Evolutionary conservation across 1,140 invertebrate genomes (phyloP), one percentile per base, ranked within the genome.

Genomic region (Calliphora vicina): DNA sequence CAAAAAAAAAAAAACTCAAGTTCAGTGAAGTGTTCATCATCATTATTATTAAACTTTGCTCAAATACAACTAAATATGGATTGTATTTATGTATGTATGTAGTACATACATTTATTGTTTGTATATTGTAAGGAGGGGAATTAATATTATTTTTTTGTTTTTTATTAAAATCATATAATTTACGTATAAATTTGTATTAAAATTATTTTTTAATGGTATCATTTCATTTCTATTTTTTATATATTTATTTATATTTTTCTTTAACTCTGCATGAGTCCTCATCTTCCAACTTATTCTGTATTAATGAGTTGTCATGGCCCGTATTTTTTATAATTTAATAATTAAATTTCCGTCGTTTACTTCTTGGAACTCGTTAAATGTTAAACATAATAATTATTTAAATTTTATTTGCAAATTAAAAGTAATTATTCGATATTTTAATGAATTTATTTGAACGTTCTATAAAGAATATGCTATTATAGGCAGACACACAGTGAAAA

Each of bases 401-500:
- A 23, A 23, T 67, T 20, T 67, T 67, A 23, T 35, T 35, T 35
- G 61, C 61, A 82, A 82, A n/a, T 83, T 29, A 17, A 42, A 17
- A 67, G 42, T 9, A 25, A 27, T 26, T 72, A 43, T 43, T 83
- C 35, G 20, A 25, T 83, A 83, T 83, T 83, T 82, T 10, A 35
- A 67, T 67, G 61, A 67, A 23, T 67, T 42, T 45, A 78, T 25
- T 67, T 78, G 17, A 61, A 80, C 78, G 74, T 76, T 80, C 73
- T 83, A 82, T 80, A 71, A 17, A 80, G 78, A 78, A 73, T 67
- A 67, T 67, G 61, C n/a, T 67, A 50, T 50, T 67, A 23, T 67
- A 67, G 50, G 50, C 50, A 61, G 50, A 61, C 50, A 72, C 50
- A 29, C 35, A 83, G 23, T 42, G 82, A 83, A 83, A 83, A 83